Percentiles rank a stretch among this genome's conserved stretches.
Conservation (phyloP, 2,113 vertebrate species). For the Salminus brasiliensis region DNA sequence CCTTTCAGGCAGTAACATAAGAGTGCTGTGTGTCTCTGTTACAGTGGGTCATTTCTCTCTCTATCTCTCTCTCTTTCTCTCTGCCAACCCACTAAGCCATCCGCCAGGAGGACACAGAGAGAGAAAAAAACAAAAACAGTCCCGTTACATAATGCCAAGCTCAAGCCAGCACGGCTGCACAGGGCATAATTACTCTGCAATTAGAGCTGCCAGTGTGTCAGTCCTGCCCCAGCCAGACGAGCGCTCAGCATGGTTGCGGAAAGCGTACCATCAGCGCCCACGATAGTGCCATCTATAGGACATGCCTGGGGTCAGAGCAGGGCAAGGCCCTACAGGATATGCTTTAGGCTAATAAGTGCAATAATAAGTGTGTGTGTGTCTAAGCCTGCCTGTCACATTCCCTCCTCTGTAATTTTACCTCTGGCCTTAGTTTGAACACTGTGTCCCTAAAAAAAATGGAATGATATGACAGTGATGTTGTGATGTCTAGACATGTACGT, state of each 20-base stretch:
- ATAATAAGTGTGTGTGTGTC: constrained; percentile 4
- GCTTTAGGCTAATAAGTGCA: not conserved
- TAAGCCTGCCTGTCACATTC: too few species aligned
- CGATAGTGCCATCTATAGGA: constrained; percentile 39
- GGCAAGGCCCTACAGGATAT: not conserved
- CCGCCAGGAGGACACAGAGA: constrained; percentile 32
- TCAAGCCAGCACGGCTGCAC: constrained; percentile 42
- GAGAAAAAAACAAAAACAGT: constrained; percentile 24
- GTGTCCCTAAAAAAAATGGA: too few species aligned
- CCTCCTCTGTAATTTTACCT: too few species aligned
- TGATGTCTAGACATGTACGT: too few species aligned
- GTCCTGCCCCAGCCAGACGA: constrained; percentile 59
- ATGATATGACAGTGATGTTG: too few species aligned
- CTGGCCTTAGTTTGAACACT: too few species aligned
- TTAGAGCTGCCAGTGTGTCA: constrained; percentile 39
- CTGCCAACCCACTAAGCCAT: not conserved
- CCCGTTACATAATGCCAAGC: constrained; percentile 49
- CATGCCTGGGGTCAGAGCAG: constrained; percentile 4
- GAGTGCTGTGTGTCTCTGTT: constrained; percentile 3
- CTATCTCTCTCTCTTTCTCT: not conserved
- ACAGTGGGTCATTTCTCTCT: not conserved
- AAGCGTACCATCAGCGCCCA: constrained; percentile 60
- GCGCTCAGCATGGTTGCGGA: constrained; percentile 35
- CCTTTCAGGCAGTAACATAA: constrained; percentile 2
- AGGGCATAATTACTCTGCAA: constrained; percentile 48